These are phyloP conservation scores for Oncorhynchus kisutch DNA, from an alignment of 2,113 vertebrate species.

Conservation along the genomic window DNA sequence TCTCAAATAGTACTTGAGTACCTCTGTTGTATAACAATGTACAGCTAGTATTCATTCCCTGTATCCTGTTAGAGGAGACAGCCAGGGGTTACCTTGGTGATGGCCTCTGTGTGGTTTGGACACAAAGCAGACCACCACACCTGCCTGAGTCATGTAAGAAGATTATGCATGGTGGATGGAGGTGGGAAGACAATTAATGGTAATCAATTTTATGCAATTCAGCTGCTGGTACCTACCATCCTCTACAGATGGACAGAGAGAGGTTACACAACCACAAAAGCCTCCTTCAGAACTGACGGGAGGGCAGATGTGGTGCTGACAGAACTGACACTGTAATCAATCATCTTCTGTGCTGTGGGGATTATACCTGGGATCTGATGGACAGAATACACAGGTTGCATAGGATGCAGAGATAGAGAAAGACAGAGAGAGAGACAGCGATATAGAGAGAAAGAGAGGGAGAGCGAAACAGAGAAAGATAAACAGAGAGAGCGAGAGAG, in stretches of 20 bases:
- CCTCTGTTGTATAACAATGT: not conserved
- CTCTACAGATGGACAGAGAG: constrained; percentile 38
- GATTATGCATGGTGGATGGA: constrained; percentile 49
- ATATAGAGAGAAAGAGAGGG: not conserved
- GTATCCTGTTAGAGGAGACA: not conserved
- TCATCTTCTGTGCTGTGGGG: too few species aligned
- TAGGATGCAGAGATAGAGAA: not conserved
- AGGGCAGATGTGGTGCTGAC: not conserved
- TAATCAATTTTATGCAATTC: constrained; percentile 59
- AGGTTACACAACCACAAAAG: constrained; percentile 24
- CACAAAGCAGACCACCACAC: constrained; percentile 27
- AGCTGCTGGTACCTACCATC: constrained; percentile 44
- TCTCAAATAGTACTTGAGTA: too few species aligned
- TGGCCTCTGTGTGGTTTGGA: not conserved
- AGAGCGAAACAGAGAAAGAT: not conserved
- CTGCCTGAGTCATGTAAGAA: constrained; percentile 57
- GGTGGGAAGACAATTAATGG: constrained; percentile 62
- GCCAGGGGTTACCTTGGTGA: not conserved
- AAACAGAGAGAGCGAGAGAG: not conserved
- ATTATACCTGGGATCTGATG: too few species aligned
- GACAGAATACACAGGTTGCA: not conserved
- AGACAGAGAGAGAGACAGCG: not conserved
- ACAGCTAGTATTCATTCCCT: not conserved
- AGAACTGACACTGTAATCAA: not conserved
- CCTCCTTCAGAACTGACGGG: constrained; percentile 35